Evolutionary conservation across 2,797 vertebrate species (phyloP), one percentile per base, ranked within the genome.

Genomic region (Enteromius unitaeniatus): DNA sequence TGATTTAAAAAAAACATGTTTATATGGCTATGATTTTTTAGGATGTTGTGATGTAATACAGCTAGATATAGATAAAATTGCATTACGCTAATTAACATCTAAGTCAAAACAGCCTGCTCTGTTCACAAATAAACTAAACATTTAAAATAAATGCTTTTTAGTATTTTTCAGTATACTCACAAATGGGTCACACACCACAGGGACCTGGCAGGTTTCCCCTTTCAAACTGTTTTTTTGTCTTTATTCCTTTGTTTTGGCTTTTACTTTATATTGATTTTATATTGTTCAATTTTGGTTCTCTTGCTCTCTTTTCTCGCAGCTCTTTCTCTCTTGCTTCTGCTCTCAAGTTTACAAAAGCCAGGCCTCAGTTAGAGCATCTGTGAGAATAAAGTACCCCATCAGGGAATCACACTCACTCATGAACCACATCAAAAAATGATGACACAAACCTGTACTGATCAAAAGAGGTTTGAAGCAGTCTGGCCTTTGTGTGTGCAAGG

Each of bases 121-220:
- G 10, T 55, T 95, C 94, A 95, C 96, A 97, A 97, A 97, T 97
- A 96, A 97, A 97, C 95, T 97, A 95, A 91, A 96, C 5, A 5
- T 23, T 42, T 96, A 96, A 68, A n/a, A 96, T 96, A 95, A 97
- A 94, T 13, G 47, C 95, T 92, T 93, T 93, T 95, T 96, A 95
- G 94, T 96, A 97, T 98, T 98, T 96, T 97, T 97, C 96, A 96
- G 95, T 92, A 95, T 96, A 96, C 97, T 96, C 96, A 97, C 95
- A 96, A 69, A 96, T 95, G 95, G 95, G 95, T 95, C 95, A 95
- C 95, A 94, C 88, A 47, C 64, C 40, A 40, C 9, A 58, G 47
- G 74, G 49, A 69, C 3, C 28, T 21, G 15, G 17, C 49, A 34
- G 55, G 11, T 58, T 70, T 78, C 68, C 42, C 73, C 69, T 26